A percentile compares a stretch with the other conserved stretches of the same genome.
phyloP scores from a whole-genome alignment of 2,888 invertebrate genomes.

The Coelinius sp. region DNA sequence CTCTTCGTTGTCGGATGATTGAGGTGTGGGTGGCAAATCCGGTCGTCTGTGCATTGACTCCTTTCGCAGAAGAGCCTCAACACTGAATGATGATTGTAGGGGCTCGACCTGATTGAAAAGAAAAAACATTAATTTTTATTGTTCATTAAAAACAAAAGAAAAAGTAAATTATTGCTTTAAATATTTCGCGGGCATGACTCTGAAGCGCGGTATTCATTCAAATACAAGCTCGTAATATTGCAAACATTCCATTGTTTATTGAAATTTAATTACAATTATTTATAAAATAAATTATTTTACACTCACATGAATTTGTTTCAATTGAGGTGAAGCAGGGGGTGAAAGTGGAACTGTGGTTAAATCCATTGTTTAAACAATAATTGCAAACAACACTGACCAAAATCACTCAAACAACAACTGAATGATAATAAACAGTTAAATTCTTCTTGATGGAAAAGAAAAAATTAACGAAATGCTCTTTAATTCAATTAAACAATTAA shows the following conservation, averaged over 20 bases:
- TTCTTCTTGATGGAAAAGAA: neutral
- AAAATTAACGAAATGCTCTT: slow-evolving; percentile 46
- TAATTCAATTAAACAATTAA: slow-evolving; percentile 11
- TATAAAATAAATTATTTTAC: neutral
- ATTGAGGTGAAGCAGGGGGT: slow-evolving; percentile 67
- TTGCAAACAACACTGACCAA: neutral
- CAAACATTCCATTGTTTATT: neutral
- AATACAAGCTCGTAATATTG: neutral
- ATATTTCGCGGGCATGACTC: slow-evolving; percentile 31
- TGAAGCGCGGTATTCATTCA: slow-evolving; percentile 6
- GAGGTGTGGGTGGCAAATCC: slow-evolving; percentile 78
- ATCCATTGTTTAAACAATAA: slow-evolving; percentile 52
- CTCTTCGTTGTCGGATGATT: slow-evolving; percentile 89
- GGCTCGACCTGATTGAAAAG: slow-evolving; percentile 59
- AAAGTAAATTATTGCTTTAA: neutral
- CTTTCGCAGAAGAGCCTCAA: slow-evolving; percentile 61
- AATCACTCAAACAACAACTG: neutral
- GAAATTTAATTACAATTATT: neutral
- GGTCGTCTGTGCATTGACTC: slow-evolving; percentile 34
- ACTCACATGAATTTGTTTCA: slow-evolving; percentile 62
- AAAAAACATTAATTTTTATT: neutral
- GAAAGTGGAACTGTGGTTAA: slow-evolving; percentile 58
- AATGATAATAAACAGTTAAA: neutral
- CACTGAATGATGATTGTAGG: slow-evolving; percentile 65
- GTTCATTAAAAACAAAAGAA: neutral